A percentile compares a stretch with the other conserved stretches of the same genome.
phyloP scores from a whole-genome alignment of 2,797 vertebrate genomes.

The Hybognathus amarus region DNA sequence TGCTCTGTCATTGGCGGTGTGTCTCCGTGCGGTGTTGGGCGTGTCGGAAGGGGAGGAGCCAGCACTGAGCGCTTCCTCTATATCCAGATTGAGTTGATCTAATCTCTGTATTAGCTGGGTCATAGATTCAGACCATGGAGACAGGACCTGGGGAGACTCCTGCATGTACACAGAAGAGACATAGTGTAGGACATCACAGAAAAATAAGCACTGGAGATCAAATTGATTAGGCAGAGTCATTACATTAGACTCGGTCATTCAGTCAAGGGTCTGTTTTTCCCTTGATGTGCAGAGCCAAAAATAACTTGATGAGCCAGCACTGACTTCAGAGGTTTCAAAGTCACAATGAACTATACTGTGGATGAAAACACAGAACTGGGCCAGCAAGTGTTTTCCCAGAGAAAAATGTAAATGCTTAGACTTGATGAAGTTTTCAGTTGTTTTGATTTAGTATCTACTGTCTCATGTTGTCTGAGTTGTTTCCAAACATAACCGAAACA shows the following conservation, averaged over 20 bases:
- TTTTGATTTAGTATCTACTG: neutral
- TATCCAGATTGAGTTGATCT: slow-evolving; percentile 87
- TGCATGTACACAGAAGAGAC: slow-evolving; percentile 57
- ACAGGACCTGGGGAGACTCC: slow-evolving; percentile 73
- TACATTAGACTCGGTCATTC: slow-evolving; percentile 16
- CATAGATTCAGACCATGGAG: slow-evolving; percentile 85
- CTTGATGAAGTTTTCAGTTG: slow-evolving; percentile 23
- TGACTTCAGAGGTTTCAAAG: slow-evolving; percentile 25
- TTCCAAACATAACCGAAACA: neutral
- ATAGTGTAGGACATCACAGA: slow-evolving; percentile 13
- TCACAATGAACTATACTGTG: slow-evolving; percentile 1
- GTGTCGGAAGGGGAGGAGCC: slow-evolving; percentile 81
- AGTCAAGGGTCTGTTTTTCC: neutral
- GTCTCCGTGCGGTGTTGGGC: slow-evolving; percentile 73
- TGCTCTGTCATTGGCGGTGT: slow-evolving; percentile 71
- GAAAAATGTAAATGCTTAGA: neutral
- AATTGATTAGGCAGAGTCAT: slow-evolving; percentile 23
- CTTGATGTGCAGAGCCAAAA: slow-evolving; percentile 31
- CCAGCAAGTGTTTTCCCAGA: slow-evolving; percentile 2
- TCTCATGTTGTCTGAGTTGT: neutral
- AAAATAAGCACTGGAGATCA: slow-evolving; percentile 1
- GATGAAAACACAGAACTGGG: slow-evolving; percentile 3
- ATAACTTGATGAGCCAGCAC: slow-evolving; percentile 23
- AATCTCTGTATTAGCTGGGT: slow-evolving; percentile 86
- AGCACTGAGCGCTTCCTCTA: slow-evolving; percentile 86